A percentile compares a stretch with the other conserved stretches of the same genome.
Evolutionary conservation across 2,888 invertebrate genomes (phyloP).

Genomic region (Diarsia dahlii): DNA sequence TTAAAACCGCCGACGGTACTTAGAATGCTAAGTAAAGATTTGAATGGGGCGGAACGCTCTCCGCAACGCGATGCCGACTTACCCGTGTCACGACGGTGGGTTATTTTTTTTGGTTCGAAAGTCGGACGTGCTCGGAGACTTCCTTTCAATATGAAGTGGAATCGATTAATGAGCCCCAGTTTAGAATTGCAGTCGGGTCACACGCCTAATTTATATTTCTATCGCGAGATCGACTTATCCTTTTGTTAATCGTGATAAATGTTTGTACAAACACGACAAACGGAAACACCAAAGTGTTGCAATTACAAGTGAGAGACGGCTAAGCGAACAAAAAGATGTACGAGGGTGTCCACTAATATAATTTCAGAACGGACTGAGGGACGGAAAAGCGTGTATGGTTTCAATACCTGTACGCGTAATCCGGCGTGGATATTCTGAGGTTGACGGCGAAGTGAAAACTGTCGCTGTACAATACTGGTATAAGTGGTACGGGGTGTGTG

Average conservation of each 20-base stretch:
- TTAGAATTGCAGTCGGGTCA: constrained; percentile 72
- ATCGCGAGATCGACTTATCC: constrained; percentile 46
- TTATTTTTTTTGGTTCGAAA: constrained; percentile 80
- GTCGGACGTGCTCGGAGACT: constrained; percentile 78
- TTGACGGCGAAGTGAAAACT: constrained; percentile 68
- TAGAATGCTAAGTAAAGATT: constrained; percentile 88
- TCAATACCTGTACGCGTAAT: constrained; percentile 78
- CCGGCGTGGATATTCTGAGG: constrained; percentile 73
- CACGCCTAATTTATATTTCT: constrained; percentile 64
- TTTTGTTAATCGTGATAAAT: constrained; percentile 62
- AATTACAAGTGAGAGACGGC: constrained; percentile 56
- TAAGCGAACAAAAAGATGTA: constrained; percentile 69
- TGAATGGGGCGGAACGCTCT: constrained; percentile 81
- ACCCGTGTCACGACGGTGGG: constrained; percentile 80
- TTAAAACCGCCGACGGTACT: constrained; percentile 84
- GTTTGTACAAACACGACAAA: constrained; percentile 60
- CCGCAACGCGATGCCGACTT: constrained; percentile 81
- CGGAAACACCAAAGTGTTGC: constrained; percentile 58
- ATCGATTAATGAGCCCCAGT: constrained; percentile 80
- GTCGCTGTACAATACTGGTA: constrained; percentile 80
- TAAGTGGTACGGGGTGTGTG: constrained; percentile 70
- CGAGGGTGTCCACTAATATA: constrained; percentile 79
- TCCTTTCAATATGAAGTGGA: constrained; percentile 76
- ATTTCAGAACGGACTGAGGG: constrained; percentile 81
- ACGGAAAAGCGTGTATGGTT: constrained; percentile 81